phyloP scores from a whole-genome alignment of 2,113 vertebrate species.

The Amia ocellicauda region DNA sequence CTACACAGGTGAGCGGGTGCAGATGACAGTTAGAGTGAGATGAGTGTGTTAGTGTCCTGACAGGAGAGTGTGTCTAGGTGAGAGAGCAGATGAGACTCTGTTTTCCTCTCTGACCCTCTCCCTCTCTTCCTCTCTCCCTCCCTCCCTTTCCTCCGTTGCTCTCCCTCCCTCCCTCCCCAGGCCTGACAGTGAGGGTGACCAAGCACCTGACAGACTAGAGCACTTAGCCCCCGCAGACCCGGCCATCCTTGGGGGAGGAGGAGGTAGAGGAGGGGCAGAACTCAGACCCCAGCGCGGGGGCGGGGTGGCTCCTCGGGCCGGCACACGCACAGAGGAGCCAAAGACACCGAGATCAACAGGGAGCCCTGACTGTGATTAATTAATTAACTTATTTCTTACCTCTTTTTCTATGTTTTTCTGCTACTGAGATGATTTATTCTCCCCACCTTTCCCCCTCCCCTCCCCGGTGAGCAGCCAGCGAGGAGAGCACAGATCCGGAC shows the following conservation, averaged over 20 bases:
- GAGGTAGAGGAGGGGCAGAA: conserved; percentile 18
- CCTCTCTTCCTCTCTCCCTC: too few species aligned
- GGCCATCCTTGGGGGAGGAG: conserved; percentile 28
- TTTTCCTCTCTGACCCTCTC: too few species aligned
- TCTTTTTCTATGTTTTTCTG: conserved; percentile 18
- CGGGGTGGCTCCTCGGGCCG: too few species aligned
- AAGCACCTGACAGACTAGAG: conserved; percentile 42
- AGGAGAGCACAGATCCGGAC: not conserved
- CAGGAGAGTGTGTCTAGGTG: too few species aligned
- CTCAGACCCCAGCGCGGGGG: too few species aligned
- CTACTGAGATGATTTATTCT: too few species aligned
- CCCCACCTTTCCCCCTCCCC: conserved; percentile 3
- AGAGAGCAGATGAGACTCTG: too few species aligned
- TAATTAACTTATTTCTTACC: too few species aligned
- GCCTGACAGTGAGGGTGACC: conserved; percentile 44
- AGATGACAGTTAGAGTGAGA: too few species aligned
- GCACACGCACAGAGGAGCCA: conserved; percentile 47
- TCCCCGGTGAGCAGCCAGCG: not conserved
- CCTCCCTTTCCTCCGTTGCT: too few species aligned
- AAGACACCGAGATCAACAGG: conserved; percentile 37
- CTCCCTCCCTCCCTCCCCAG: conserved; percentile 33
- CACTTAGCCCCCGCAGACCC: conserved; percentile 28
- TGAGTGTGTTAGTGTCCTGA: too few species aligned
- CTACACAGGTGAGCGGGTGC: too few species aligned
- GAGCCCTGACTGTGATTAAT: conserved; percentile 46